Evolutionary conservation across 2,888 invertebrate genomes (phyloP).

Genomic region (Lepidochrysops patricia): DNA sequence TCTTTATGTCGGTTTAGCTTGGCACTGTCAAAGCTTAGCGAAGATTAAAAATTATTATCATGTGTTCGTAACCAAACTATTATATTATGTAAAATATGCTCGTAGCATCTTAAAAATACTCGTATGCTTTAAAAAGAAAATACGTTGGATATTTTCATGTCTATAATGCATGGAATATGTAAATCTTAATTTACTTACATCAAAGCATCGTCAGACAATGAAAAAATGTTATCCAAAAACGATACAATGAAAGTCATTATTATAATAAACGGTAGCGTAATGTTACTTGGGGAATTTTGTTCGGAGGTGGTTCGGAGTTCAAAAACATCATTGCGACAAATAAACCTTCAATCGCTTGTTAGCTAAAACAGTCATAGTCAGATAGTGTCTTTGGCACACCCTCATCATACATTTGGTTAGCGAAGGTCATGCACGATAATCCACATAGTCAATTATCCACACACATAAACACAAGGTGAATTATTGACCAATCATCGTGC

Average conservation of each 20-base stretch:
- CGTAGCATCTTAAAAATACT: not conserved
- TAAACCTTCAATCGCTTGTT: no score
- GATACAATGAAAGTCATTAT: not conserved
- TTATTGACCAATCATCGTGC: no score
- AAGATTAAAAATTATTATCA: no score
- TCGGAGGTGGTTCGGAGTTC: not conserved
- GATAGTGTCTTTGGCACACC: no score
- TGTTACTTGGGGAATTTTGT: not conserved
- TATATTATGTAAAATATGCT: not conserved
- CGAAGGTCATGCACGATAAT: not conserved
- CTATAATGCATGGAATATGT: conserved; percentile 2
- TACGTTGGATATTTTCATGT: not conserved
- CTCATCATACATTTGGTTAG: no score
- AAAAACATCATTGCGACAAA: not conserved
- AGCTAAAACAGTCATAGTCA: no score
- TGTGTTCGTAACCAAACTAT: no score
- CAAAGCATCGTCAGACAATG: conserved; percentile 9
- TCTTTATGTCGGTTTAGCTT: no score
- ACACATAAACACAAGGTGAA: no score
- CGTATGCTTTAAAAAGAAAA: not conserved
- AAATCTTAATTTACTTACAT: conserved; percentile 10
- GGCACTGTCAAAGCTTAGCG: no score
- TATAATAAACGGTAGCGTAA: not conserved
- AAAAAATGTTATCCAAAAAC: conserved; percentile 4
- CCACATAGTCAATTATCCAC: no score